A percentile compares a stretch with the other conserved stretches of the same genome.
Evolutionary conservation across 37 sponge, comb jelly and placozoan species (phyloP).

Genomic region (Petrosia ficiformis): DNA sequence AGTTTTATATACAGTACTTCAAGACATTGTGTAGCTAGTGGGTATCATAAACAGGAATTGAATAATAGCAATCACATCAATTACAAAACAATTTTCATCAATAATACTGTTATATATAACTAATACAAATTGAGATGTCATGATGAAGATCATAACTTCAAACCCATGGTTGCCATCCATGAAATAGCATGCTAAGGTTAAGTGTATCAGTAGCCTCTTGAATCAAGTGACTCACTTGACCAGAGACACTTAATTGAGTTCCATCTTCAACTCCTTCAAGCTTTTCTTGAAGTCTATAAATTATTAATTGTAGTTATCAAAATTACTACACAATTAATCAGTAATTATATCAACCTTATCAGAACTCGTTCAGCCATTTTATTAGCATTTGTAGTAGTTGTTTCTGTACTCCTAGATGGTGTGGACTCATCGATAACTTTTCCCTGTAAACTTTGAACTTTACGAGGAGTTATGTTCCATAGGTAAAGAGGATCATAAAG

Average conservation of each 20-base stretch:
- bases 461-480: constrained; percentile 82
- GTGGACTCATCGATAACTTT: constrained; percentile 1
- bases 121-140: too few species aligned
- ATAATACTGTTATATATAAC: too few species aligned
- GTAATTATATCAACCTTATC: constrained; percentile 9
- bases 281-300: constrained; percentile 78
- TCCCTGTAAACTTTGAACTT: constrained; percentile 61
- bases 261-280: constrained; percentile 94
- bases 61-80: too few species aligned
- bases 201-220: constrained; percentile 86
- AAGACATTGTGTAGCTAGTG: too few species aligned
- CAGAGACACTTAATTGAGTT: constrained; percentile 78
- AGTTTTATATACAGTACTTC: too few species aligned
- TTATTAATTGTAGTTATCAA: background rate
- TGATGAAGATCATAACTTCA: too few species aligned
- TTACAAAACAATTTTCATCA: too few species aligned
- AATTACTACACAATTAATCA: background rate
- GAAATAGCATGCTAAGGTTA: constrained; percentile 80
- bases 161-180: constrained; percentile 98
- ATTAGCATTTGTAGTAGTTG: constrained; percentile 35
- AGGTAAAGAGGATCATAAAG: constrained; percentile 93
- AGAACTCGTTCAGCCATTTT: constrained; percentile 92
- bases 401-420: background rate
- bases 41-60: too few species aligned
- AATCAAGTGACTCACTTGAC: constrained; percentile 93